Percentiles rank a stretch among this genome's conserved stretches.
Evolutionary conservation across 2,797 vertebrate genomes (phyloP).

Genomic region (Pseudotriccus pelzelni): DNA sequence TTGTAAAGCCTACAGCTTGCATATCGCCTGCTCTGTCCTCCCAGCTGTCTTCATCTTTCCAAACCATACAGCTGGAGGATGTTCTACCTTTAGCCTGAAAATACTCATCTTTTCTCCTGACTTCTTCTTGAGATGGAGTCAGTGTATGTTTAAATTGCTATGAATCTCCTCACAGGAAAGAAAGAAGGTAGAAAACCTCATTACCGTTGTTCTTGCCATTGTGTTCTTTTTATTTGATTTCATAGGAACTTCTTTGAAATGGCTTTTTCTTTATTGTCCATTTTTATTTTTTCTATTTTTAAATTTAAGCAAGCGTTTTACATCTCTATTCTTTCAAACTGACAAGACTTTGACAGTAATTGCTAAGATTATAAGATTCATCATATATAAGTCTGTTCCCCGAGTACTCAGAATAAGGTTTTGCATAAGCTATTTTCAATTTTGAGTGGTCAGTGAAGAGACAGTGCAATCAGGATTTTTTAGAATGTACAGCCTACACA

Average conservation of each 20-base stretch:
- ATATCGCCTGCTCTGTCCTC: not conserved
- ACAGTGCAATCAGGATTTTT: not conserved
- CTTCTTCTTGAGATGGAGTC: not conserved
- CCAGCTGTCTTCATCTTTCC: not conserved
- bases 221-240: not conserved
- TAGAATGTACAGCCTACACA: not conserved
- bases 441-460: conserved; percentile 23
- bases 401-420: not conserved
- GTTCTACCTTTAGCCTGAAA: not conserved
- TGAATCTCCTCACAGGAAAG: not conserved
- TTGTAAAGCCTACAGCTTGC: not conserved
- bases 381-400: not conserved
- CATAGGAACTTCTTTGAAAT: not conserved
- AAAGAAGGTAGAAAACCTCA: not conserved
- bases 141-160: not conserved
- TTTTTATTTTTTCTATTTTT: not conserved
- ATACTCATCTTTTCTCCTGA: not conserved
- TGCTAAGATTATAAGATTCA: conserved; percentile 21
- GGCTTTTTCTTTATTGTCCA: not conserved
- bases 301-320: conserved; percentile 2
- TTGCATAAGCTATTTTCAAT: conserved; percentile 13
- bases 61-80: not conserved
- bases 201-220: not conserved
- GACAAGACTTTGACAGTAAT: conserved; percentile 28
- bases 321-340: not conserved